Evolutionary conservation across 2,797 vertebrate species (phyloP).

Genomic region (Syngnathus acus): DNA sequence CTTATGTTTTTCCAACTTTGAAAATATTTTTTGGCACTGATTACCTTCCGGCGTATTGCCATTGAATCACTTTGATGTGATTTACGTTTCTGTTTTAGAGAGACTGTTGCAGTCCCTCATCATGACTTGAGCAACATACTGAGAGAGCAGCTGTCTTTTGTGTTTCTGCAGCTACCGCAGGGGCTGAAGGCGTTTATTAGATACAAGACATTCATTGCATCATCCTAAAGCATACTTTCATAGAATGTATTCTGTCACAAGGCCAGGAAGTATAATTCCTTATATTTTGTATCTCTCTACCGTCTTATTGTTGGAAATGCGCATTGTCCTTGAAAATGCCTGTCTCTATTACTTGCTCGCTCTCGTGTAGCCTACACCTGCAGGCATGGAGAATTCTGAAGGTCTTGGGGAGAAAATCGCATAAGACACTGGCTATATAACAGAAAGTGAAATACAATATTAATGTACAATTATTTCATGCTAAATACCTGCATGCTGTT

Average conservation of each 20-base stretch:
- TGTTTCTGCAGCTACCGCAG: conserved; percentile 42
- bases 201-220: conserved; percentile 53
- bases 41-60: neutral
- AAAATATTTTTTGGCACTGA: neutral
- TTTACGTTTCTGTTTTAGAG: neutral
- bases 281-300: conserved; percentile 19
- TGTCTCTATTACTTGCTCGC: neutral
- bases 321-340: conserved; percentile 11
- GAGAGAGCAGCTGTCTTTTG: conserved; percentile 53
- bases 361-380: conserved; percentile 10
- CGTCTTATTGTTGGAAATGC: conserved; percentile 25
- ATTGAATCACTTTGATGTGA: neutral
- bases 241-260: conserved; percentile 35
- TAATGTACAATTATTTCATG: conserved; percentile 53
- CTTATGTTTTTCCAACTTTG: neutral
- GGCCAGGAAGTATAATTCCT: conserved; percentile 38
- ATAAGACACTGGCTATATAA: conserved; percentile 28
- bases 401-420: conserved; percentile 1
- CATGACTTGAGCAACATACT: conserved; percentile 50
- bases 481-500: conserved; percentile 57
- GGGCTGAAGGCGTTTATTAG: conserved; percentile 40
- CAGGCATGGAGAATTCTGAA: conserved; percentile 23
- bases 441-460: conserved; percentile 59
- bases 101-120: conserved; percentile 35
- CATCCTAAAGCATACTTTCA: conserved; percentile 50